Evolutionary conservation across 2,113 vertebrate genomes (phyloP).

Genomic region (human (Homo sapiens)): DNA sequence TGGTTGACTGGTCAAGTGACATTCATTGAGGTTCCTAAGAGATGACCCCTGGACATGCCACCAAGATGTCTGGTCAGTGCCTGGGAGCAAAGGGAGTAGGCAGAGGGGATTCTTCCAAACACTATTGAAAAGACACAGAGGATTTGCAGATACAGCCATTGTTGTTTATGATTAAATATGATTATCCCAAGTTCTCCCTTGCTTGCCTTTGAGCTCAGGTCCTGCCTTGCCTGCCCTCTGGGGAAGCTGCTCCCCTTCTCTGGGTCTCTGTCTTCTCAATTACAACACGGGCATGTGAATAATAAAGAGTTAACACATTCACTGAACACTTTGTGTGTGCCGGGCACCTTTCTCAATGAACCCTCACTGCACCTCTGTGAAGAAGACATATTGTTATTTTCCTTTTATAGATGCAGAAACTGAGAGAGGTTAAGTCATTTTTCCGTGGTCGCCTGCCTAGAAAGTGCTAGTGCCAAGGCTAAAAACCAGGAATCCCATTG

Average conservation of each 20-base stretch:
- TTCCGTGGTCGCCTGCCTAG: neutral
- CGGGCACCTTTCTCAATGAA: neutral
- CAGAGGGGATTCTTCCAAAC: neutral
- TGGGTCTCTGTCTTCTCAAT: neutral
- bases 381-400: rapidly evolving
- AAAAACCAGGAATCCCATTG: neutral
- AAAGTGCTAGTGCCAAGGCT: neutral
- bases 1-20: rapidly evolving
- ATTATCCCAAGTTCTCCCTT: neutral
- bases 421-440: neutral
- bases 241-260: neutral
- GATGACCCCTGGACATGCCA: neutral
- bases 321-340: rapidly evolving
- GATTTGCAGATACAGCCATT: rapidly evolving
- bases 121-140: neutral
- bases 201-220: neutral
- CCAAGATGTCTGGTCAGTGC: neutral
- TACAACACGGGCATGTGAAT: rapidly evolving
- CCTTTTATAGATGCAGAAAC: neutral
- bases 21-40: neutral
- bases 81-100: neutral
- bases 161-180: rapidly evolving
- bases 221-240: rapidly evolving
- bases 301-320: rapidly evolving
- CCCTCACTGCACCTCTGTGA: no score